Conservation (phyloP, 2,888 invertebrate genomes). For the Dicyrtoma fusca region DNA sequence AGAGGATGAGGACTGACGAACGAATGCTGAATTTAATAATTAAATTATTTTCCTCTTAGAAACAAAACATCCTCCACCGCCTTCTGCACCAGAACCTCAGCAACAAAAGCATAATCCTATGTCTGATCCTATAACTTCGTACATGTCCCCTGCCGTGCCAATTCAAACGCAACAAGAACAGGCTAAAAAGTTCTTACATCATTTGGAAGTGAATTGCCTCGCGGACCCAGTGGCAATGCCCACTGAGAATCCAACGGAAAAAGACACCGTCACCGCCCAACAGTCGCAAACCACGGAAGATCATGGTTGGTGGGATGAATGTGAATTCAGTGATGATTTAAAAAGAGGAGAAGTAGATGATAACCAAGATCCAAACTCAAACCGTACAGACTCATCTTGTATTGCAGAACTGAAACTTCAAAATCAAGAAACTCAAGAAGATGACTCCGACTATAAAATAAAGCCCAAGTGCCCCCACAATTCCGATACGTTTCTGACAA, state of each 20-base stretch:
- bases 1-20: too few relatives aligned
- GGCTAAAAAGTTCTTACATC: conserved; percentile 21
- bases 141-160: conserved; percentile 12
- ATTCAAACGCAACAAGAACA: conserved; percentile 3
- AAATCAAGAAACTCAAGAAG: conserved; percentile 1
- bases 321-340: conserved; percentile 33
- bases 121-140: conserved; percentile 25
- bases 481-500: conserved; percentile 1
- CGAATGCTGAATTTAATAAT: too few relatives aligned
- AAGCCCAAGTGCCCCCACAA: conserved; percentile 15
- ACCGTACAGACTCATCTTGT: conserved; percentile 4
- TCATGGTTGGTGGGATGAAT: conserved; percentile 43
- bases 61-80: background rate
- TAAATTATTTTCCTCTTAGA: too few relatives aligned
- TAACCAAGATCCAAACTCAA: background rate
- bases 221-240: conserved; percentile 3
- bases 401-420: conserved; percentile 26
- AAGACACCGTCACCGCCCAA: conserved; percentile 14
- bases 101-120: conserved; percentile 20
- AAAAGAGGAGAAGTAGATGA: conserved; percentile 27
- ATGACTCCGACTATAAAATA: background rate
- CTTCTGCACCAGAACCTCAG: background rate
- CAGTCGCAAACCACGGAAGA: conserved; percentile 21
- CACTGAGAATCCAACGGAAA: conserved; percentile 6
- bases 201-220: conserved; percentile 14